Percentiles rank a stretch among this genome's conserved stretches.
Conservation (phyloP, 2,888 invertebrate species). For the Drosophila bunnanda region DNA sequence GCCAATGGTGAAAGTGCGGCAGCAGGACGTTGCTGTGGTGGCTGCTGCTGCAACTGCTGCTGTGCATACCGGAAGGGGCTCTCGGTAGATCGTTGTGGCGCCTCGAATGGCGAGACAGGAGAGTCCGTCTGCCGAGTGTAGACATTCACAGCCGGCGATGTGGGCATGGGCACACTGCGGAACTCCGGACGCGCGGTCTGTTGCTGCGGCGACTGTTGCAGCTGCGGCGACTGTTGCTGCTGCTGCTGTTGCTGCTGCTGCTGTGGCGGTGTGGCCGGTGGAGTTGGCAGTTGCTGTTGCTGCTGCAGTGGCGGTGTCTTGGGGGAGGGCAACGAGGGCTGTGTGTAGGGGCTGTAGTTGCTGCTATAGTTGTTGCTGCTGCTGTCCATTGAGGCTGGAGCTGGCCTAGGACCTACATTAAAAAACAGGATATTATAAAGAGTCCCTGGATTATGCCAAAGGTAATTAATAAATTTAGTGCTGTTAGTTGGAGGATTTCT, state of each 20-base stretch:
- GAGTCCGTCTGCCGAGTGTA: conserved; percentile 80
- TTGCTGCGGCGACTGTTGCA: conserved; percentile 21
- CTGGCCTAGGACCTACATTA: conserved; percentile 25
- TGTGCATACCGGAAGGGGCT: conserved; percentile 56
- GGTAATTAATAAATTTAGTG: conserved; percentile 55
- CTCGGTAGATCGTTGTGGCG: conserved; percentile 67
- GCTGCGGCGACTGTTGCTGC: conserved; percentile 16
- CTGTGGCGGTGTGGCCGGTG: conserved; percentile 63
- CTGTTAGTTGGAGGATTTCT: conserved; percentile 56
- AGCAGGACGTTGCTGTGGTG: conserved; percentile 54
- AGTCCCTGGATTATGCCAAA: background rate
- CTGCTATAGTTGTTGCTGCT: conserved; percentile 43
- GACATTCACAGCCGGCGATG: conserved; percentile 75
- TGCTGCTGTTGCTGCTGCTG: conserved; percentile 25
- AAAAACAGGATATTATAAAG: background rate
- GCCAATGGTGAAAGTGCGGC: conserved; percentile 65
- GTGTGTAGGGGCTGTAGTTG: conserved; percentile 55
- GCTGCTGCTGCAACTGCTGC: conserved; percentile 55
- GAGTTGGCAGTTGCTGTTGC: conserved; percentile 53
- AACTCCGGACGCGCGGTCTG: conserved; percentile 65
- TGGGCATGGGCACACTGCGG: conserved; percentile 81
- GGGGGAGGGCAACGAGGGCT: conserved; percentile 45
- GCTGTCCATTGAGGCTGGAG: conserved; percentile 36
- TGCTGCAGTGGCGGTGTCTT: conserved; percentile 55
- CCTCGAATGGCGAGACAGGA: conserved; percentile 73